Percentiles rank a stretch among this genome's conserved stretches.
Conservation (phyloP, 1,140 invertebrate species). For the Cyrtorhinus lividipennis region DNA sequence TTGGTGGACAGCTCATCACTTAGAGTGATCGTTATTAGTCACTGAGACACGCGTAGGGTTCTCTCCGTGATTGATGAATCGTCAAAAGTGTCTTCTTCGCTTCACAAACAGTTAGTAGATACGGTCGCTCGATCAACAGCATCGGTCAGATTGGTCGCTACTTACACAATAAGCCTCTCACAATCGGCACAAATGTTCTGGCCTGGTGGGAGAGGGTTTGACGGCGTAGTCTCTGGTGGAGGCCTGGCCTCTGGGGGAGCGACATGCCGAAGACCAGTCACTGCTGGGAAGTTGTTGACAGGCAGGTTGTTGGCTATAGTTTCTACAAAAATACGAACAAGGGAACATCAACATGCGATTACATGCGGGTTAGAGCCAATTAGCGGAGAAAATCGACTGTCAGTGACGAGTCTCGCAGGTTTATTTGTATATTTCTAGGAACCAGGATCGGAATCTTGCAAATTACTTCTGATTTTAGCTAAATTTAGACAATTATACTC, state of each 20-base stretch:
- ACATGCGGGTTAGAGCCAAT: conserved; percentile 1
- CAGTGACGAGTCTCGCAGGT: no score
- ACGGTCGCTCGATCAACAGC: neutral
- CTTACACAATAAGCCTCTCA: conserved; percentile 87
- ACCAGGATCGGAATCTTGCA: no score
- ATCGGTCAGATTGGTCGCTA: conserved; percentile 27
- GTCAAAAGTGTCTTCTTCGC: no score
- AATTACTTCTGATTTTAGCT: no score
- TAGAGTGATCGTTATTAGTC: no score
- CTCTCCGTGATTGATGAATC: no score
- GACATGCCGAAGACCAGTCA: conserved; percentile 45
- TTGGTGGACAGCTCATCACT: no score
- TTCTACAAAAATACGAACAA: conserved; percentile 15
- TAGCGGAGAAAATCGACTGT: no score
- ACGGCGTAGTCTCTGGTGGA: conserved; percentile 35
- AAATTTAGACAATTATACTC: no score
- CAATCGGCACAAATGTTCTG: conserved; percentile 87
- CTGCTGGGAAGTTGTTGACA: conserved; percentile 27
- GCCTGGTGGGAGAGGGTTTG: conserved; percentile 50
- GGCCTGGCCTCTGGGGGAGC: conserved; percentile 50
- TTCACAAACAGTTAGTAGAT: neutral
- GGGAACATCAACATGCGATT: conserved; percentile 5
- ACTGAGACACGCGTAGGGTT: no score
- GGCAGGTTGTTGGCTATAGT: neutral
- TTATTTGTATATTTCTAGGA: no score